Percentiles rank a stretch among this genome's conserved stretches.
These are phyloP conservation scores for Polypedilum vanderplanki DNA, from an alignment of 1,140 invertebrate species.

Conservation along the genomic window DNA sequence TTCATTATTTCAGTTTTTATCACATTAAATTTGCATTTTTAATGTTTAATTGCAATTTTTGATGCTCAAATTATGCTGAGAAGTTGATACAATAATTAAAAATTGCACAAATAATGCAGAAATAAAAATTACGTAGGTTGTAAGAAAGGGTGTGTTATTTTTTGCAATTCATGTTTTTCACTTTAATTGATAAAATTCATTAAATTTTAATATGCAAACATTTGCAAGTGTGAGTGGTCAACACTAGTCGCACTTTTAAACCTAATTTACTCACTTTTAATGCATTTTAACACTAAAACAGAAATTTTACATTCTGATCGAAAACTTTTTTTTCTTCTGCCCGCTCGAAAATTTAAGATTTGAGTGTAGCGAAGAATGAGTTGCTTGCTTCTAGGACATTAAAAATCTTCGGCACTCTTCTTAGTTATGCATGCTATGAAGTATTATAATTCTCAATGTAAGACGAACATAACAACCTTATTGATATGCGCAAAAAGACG, in stretches of 20 bases:
- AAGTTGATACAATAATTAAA: not conserved
- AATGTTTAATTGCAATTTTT: not conserved
- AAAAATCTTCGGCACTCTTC: no score
- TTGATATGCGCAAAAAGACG: no score
- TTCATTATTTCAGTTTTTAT: not conserved
- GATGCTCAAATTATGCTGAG: not conserved
- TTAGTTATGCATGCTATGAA: no score
- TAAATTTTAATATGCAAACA: no score
- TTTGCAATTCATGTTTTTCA: constrained; percentile 22
- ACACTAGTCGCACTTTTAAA: not conserved
- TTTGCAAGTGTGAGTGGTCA: not conserved
- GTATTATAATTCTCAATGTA: no score
- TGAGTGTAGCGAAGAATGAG: no score
- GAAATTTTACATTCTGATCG: not conserved
- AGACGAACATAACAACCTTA: no score
- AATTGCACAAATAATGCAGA: not conserved
- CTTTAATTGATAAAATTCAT: not conserved
- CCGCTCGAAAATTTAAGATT: no score
- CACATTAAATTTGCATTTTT: no score
- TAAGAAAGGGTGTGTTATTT: constrained; percentile 22
- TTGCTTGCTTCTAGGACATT: no score
- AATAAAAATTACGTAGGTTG: constrained; percentile 18
- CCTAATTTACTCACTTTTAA: not conserved
- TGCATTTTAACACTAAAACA: not conserved
- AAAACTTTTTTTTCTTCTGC: no score